A percentile compares a stretch with the other conserved stretches of the same genome.
Evolutionary conservation across 2,888 invertebrate genomes (phyloP).

Genomic region (Ectemnius cavifrons): DNA sequence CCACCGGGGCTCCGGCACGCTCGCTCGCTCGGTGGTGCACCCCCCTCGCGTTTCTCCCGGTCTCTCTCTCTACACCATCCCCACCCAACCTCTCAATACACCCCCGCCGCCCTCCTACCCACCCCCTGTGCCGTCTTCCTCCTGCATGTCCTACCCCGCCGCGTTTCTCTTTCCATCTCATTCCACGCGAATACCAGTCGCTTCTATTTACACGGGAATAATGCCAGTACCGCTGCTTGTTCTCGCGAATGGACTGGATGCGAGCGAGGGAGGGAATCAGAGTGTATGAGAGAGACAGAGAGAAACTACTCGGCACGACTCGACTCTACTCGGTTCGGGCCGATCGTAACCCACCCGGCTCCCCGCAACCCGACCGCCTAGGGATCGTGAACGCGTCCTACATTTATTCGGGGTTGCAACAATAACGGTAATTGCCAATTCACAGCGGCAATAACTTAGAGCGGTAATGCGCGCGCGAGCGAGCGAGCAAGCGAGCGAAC

Average conservation of each 20-base stretch:
- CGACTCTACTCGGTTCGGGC: not conserved
- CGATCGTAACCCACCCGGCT: not conserved
- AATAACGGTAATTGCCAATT: conserved; percentile 74
- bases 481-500: not conserved
- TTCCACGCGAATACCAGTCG: conserved; percentile 36
- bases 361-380: not conserved
- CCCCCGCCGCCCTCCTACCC: conserved; percentile 5
- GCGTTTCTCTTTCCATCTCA: conserved; percentile 3
- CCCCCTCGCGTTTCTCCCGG: conserved; percentile 1
- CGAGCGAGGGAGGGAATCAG: too few relatives aligned
- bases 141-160: conserved; percentile 4
- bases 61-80: not conserved
- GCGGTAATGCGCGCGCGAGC: conserved; percentile 29
- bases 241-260: conserved; percentile 54
- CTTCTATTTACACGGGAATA: conserved; percentile 52
- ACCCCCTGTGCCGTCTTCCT: not conserved
- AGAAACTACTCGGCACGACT: not conserved
- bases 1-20: conserved; percentile 17
- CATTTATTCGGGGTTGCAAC: conserved; percentile 65
- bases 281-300: conserved; percentile 22
- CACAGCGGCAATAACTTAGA: conserved; percentile 68
- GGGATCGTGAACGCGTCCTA: conserved; percentile 43
- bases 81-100: too few relatives aligned
- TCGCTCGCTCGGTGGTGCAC: conserved; percentile 22
- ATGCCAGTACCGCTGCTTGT: conserved; percentile 50